Base-by-base conservation (phyloP, 1,140 invertebrate genomes). In the Sycophila sp. region DNA sequence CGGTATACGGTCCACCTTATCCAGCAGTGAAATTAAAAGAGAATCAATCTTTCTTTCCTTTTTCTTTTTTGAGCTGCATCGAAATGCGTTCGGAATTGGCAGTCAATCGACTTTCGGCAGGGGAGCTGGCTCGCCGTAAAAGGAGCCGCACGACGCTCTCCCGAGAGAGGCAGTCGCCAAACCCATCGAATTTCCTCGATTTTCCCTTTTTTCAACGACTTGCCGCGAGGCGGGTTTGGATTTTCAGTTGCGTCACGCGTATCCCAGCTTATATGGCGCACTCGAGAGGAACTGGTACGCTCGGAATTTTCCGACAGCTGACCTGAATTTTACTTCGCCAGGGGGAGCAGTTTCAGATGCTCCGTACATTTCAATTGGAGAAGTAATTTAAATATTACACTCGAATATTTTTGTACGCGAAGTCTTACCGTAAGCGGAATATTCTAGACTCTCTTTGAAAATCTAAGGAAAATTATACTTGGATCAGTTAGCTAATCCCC, bases 281-380 rank as follows among this genome's bases (percentile, higher is more conserved):
- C 65, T 34, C 30, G 45, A 49, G 30, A 38, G 24, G 3, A 7
- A 55, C 34, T 40, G 34, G 8, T 24, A 28, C 4, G 32, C 7
- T 82, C 65, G 80, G 80, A 81, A 83, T 83, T 84, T 84, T 83
- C 78, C 42, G 30, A 47, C 40, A 47, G 28, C 34, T 36, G n/a
- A n/a, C n/a, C n/a, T n/a, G n/a, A n/a, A n/a, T n/a, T n/a, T n/a
- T n/a, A n/a, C n/a, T n/a, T n/a, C n/a, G n/a, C n/a, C n/a, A n/a
- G n/a, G n/a, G n/a, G n/a, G n/a, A n/a, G n/a, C n/a, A n/a, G n/a
- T n/a, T n/a, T n/a, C n/a, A n/a, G n/a, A n/a, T n/a, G n/a, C n/a
- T n/a, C n/a, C n/a, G n/a, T n/a, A n/a, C n/a, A n/a, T n/a, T n/a
- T n/a, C n/a, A n/a, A n/a, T n/a, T n/a, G n/a, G n/a, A n/a, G n/a